phyloP scores from a whole-genome alignment of 2,797 vertebrate species.

The Choloepus didactylus region DNA sequence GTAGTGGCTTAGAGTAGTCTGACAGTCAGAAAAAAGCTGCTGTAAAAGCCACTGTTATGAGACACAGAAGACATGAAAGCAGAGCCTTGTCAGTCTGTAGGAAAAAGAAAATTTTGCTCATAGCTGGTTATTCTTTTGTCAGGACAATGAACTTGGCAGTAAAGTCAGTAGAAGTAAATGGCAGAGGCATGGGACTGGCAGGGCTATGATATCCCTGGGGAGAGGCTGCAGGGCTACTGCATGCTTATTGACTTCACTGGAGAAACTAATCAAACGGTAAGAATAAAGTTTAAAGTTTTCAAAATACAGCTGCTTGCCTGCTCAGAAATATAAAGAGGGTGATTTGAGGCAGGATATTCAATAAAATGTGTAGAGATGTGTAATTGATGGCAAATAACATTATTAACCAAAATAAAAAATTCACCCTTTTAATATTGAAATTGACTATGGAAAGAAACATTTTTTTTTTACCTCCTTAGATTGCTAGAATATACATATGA shows the following conservation, averaged over 20 bases:
- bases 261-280: slow-evolving; percentile 51
- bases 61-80: slow-evolving; percentile 55
- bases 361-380: slow-evolving; percentile 11
- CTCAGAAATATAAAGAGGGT: not conserved
- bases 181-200: not conserved
- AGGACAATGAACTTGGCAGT: slow-evolving; percentile 12
- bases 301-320: not conserved
- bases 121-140: slow-evolving; percentile 45
- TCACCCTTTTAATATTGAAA: not conserved
- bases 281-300: slow-evolving; percentile 40
- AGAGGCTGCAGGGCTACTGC: not conserved
- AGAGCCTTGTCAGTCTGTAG: not conserved
- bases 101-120: slow-evolving; percentile 47
- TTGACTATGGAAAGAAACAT: not conserved
- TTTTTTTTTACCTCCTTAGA: not conserved
- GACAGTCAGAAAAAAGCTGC: slow-evolving; percentile 26
- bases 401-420: not conserved
- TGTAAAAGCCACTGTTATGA: not conserved
- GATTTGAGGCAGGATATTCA: not conserved
- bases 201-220: not conserved
- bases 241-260: not conserved
- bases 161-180: slow-evolving; percentile 61
- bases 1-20: not conserved
- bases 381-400: not conserved
- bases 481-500: not conserved